Evolutionary conservation across 2,797 vertebrate genomes (phyloP).

Genomic region (Sebastes ruberrimus): DNA sequence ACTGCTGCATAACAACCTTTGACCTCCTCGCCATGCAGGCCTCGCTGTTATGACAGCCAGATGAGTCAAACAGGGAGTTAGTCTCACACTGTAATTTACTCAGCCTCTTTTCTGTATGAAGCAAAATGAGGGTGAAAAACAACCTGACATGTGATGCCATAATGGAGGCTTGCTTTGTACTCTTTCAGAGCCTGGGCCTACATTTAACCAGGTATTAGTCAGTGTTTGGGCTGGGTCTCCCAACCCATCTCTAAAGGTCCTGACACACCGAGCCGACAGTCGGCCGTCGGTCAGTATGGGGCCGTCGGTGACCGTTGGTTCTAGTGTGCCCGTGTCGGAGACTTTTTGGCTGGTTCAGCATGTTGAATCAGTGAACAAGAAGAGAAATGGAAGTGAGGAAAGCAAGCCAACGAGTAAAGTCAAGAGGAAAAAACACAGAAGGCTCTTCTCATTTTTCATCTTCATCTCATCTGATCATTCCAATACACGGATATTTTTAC

Average conservation of each 20-base stretch:
- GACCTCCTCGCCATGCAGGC: slow-evolving; percentile 10
- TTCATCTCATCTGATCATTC: too few relatives aligned
- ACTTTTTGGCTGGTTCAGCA: too few relatives aligned
- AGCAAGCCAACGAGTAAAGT: too few relatives aligned
- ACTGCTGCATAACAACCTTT: slow-evolving; percentile 7
- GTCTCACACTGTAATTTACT: slow-evolving; percentile 53
- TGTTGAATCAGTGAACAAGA: too few relatives aligned
- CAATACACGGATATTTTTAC: too few relatives aligned
- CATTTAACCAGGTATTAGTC: slow-evolving; percentile 46
- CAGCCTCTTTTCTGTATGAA: slow-evolving; percentile 17
- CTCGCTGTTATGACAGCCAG: slow-evolving; percentile 2
- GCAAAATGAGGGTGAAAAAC: slow-evolving; percentile 59
- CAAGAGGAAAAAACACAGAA: too few relatives aligned
- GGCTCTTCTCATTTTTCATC: too few relatives aligned
- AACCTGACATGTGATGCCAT: slow-evolving; percentile 26
- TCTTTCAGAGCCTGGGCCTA: background rate
- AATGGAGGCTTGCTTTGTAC: slow-evolving; percentile 58
- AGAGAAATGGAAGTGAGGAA: too few relatives aligned
- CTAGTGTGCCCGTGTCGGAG: too few relatives aligned
- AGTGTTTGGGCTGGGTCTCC: slow-evolving; percentile 23
- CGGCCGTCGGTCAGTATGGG: too few relatives aligned
- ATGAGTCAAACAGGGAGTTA: slow-evolving; percentile 17
- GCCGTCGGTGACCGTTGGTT: too few relatives aligned
- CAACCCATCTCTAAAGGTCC: slow-evolving; percentile 2
- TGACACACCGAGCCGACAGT: too few relatives aligned